phyloP scores from a whole-genome alignment of 2,797 vertebrate genomes.

The Paratrypauchen microcephalus region DNA sequence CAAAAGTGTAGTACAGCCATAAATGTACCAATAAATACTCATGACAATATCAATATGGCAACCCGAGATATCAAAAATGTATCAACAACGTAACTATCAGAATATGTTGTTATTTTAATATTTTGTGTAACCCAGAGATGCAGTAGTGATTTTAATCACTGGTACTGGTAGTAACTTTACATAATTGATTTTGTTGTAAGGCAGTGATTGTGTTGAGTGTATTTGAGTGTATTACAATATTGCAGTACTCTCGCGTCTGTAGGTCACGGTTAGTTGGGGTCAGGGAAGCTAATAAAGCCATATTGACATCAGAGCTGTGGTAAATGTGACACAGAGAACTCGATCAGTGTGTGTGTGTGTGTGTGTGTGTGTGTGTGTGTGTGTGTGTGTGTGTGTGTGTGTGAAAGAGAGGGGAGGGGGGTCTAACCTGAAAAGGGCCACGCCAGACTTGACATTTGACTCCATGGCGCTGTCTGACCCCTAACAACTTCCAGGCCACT shows the following conservation, averaged over 20 bases:
- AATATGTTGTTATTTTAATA: no score
- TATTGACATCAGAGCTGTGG: conserved; percentile 66
- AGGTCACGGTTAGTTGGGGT: conserved; percentile 64
- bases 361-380: no score
- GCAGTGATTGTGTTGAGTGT: background rate
- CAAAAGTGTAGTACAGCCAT: no score
- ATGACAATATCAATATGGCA: no score
- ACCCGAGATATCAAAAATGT: no score
- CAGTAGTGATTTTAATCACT: no score
- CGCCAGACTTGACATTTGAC: conserved; percentile 61
- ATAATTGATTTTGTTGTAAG: background rate
- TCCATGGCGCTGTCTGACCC: conserved; percentile 33
- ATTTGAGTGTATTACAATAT: background rate
- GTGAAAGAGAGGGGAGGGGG: conserved; percentile 41
- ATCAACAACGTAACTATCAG: no score
- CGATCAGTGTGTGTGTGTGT: conserved; percentile 52
- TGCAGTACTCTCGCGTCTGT: conserved; percentile 28
- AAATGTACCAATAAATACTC: no score
- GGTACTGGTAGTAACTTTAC: background rate
- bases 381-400: conserved; percentile 6
- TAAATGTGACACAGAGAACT: conserved; percentile 53
- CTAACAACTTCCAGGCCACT: conserved; percentile 43
- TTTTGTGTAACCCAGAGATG: no score
- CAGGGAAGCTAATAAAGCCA: conserved; percentile 69
- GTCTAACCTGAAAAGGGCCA: conserved; percentile 50